Evolutionary conservation across 1,140 invertebrate species (phyloP).

Genomic region (Cydia splendana): DNA sequence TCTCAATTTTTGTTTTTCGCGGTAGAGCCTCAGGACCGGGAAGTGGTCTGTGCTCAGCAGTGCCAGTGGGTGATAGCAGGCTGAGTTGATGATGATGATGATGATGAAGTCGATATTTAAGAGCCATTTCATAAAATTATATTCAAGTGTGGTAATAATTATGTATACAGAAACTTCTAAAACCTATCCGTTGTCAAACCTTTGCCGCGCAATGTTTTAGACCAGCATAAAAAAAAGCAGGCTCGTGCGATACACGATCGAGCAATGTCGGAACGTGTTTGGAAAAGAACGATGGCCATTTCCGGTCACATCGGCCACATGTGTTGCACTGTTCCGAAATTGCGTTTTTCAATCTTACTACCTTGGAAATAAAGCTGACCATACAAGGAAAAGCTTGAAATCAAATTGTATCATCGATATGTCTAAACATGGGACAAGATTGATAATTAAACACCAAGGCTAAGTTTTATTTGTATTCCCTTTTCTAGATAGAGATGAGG

Average conservation of each 20-base stretch:
- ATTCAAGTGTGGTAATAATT: not conserved
- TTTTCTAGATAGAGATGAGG: constrained; percentile 19
- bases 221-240: no score
- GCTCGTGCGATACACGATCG: constrained; percentile 35
- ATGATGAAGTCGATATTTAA: no score
- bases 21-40: no score
- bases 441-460: constrained; percentile 9
- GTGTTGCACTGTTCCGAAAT: constrained; percentile 15
- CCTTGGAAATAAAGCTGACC: constrained; percentile 25
- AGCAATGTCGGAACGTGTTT: constrained; percentile 44
- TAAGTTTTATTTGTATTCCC: constrained; percentile 12
- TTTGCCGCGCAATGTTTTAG: not conserved
- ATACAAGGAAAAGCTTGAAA: constrained; percentile 1
- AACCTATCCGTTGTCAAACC: constrained; percentile 3
- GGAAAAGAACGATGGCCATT: constrained; percentile 52
- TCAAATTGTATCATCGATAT: not conserved
- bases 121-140: no score
- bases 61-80: no score
- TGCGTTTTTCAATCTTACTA: not conserved
- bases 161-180: not conserved
- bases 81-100: no score
- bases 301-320: constrained; percentile 40
- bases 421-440: constrained; percentile 2
- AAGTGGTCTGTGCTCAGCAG: no score
- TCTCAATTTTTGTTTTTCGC: no score